phyloP scores from a whole-genome alignment of 1,140 invertebrate genomes.

The Drosophila takahashii region DNA sequence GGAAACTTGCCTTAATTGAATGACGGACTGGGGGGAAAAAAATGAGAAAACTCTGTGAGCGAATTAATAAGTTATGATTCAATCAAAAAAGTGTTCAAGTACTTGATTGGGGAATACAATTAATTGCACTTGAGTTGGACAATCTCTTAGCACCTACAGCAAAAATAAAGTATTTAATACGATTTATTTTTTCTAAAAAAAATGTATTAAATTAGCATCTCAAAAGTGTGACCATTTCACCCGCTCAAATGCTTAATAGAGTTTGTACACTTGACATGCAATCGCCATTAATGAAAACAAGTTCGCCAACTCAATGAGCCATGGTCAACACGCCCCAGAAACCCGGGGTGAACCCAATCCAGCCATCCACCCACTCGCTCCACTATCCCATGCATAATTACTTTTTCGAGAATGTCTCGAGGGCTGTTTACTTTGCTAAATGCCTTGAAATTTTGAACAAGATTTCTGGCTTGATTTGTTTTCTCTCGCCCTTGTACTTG shows the following conservation, averaged over 20 bases:
- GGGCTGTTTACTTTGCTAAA: conserved; percentile 63
- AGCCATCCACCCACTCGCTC: background rate
- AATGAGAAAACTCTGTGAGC: conserved; percentile 9
- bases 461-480: conserved; percentile 27
- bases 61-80: conserved; percentile 32
- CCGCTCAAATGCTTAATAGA: background rate
- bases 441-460: conserved; percentile 47
- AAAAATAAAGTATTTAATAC: too few relatives aligned
- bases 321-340: background rate
- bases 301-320: background rate
- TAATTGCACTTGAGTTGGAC: background rate
- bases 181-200: too few relatives aligned
- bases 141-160: too few relatives aligned
- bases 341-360: background rate
- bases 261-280: conserved; percentile 4
- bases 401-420: conserved; percentile 51
- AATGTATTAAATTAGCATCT: too few relatives aligned
- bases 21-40: background rate
- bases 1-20: conserved; percentile 26
- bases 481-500: background rate
- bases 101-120: background rate
- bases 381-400: conserved; percentile 70
- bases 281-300: conserved; percentile 7
- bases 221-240: background rate
- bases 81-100: background rate